These are phyloP conservation scores for Drosophila prosaltans DNA, from an alignment of 1,140 invertebrate species.

Conservation along the genomic window DNA sequence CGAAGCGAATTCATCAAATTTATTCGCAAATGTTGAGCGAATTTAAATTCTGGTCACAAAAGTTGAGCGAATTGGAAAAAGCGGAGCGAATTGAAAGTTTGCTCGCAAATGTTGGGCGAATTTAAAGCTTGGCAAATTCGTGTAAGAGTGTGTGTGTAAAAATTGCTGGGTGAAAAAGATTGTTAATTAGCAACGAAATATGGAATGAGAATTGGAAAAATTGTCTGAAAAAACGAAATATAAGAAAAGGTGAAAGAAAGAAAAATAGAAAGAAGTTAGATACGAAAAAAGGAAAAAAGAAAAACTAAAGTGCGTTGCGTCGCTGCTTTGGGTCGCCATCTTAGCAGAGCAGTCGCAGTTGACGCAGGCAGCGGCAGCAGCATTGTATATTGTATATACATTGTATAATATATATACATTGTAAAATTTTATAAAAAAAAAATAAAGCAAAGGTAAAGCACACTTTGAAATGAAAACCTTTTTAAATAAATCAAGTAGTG, in stretches of 20 bases:
- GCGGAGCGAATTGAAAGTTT: too few species aligned
- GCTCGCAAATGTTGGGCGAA: too few species aligned
- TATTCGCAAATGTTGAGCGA: too few species aligned
- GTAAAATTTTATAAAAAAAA: neutral
- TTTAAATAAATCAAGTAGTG: too few species aligned
- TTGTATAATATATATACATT: too few species aligned
- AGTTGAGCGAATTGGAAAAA: too few species aligned
- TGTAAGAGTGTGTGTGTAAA: constrained; percentile 58
- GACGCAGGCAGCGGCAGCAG: constrained; percentile 25
- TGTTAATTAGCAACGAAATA: constrained; percentile 74
- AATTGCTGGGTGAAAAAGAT: constrained; percentile 52
- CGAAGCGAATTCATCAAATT: too few species aligned
- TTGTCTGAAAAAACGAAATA: constrained; percentile 22
- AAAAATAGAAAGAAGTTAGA: neutral
- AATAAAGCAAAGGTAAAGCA: neutral
- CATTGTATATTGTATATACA: neutral
- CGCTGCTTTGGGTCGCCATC: constrained; percentile 75
- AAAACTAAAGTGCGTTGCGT: constrained; percentile 72
- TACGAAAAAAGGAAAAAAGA: constrained; percentile 29
- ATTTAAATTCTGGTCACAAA: too few species aligned
- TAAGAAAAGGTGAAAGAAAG: constrained; percentile 26
- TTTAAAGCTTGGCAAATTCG: neutral
- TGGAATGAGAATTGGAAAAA: constrained; percentile 25
- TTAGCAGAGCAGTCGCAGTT: constrained; percentile 46
- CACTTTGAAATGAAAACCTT: too few species aligned